phyloP scores from a whole-genome alignment of 2,113 vertebrate genomes.

The Malurus elegans region DNA sequence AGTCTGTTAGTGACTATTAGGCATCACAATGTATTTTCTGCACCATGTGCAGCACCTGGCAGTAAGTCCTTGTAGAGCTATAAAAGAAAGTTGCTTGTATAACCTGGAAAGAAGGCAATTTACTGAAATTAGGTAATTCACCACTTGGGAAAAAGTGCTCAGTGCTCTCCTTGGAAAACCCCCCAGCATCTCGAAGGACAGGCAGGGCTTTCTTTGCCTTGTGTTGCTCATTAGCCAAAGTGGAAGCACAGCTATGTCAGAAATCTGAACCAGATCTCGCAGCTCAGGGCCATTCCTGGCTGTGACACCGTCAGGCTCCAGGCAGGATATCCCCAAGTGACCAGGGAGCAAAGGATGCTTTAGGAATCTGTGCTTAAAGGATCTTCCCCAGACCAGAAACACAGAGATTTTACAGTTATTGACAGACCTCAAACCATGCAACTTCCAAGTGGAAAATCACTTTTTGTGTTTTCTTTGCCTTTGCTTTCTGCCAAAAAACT shows the following conservation, averaged over 20 bases:
- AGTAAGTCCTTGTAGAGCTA: not conserved
- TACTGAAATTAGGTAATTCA: constrained; percentile 56
- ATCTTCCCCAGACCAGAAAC: not conserved
- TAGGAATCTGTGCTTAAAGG: not conserved
- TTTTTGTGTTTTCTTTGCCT: not conserved
- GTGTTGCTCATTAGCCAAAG: not conserved
- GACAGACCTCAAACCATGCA: not conserved
- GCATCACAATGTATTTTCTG: not conserved
- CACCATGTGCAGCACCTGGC: not conserved
- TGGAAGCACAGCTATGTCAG: not conserved
- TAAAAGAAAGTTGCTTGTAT: constrained; percentile 17
- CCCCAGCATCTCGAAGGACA: not conserved
- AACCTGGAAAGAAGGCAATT: constrained; percentile 29
- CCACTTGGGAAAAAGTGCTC: constrained; percentile 3
- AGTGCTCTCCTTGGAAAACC: not conserved
- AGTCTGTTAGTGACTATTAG: not conserved
- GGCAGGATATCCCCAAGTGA: not conserved
- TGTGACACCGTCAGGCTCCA: not conserved
- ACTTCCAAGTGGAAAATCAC: not conserved
- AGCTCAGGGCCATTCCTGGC: not conserved
- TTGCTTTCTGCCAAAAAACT: not conserved
- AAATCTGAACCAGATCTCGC: not conserved
- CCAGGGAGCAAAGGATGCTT: not conserved
- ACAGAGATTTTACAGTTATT: not conserved
- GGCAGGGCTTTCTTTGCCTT: not conserved